Evolutionary conservation across 1,140 invertebrate genomes (phyloP).

Genomic region (Homarus americanus): DNA sequence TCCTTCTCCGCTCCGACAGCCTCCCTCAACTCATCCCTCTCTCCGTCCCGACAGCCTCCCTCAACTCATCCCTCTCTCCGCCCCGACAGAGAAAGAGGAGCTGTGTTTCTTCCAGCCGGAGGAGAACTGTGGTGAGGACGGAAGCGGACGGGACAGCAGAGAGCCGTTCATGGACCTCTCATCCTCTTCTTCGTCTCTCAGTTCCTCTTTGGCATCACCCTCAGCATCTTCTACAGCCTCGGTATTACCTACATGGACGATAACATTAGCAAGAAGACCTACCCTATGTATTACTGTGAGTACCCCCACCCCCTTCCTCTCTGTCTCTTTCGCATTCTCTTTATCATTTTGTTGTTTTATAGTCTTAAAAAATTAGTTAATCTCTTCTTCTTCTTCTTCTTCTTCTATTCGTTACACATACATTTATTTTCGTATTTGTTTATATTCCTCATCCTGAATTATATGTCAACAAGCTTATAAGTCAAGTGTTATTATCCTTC

Average conservation of each 20-base stretch:
- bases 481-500: background rate
- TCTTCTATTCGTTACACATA: no score
- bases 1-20: no score
- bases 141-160: background rate
- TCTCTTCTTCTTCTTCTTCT: no score
- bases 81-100: conserved; percentile 20
- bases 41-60: background rate
- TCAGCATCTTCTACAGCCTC: conserved; percentile 83
- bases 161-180: conserved; percentile 5
- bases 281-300: conserved; percentile 79
- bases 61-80: background rate
- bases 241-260: conserved; percentile 83
- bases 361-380: no score
- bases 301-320: no score
- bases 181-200: conserved; percentile 84
- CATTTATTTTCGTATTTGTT: background rate
- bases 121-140: conserved; percentile 6
- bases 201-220: conserved; percentile 84
- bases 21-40: no score
- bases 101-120: conserved; percentile 4
- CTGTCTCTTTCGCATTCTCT: no score
- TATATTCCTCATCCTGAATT: background rate
- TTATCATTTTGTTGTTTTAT: no score
- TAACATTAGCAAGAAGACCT: conserved; percentile 80
- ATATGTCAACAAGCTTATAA: background rate